A percentile compares a stretch with the other conserved stretches of the same genome.
phyloP scores from a whole-genome alignment of 2,113 vertebrate genomes.

The Antennarius striatus region DNA sequence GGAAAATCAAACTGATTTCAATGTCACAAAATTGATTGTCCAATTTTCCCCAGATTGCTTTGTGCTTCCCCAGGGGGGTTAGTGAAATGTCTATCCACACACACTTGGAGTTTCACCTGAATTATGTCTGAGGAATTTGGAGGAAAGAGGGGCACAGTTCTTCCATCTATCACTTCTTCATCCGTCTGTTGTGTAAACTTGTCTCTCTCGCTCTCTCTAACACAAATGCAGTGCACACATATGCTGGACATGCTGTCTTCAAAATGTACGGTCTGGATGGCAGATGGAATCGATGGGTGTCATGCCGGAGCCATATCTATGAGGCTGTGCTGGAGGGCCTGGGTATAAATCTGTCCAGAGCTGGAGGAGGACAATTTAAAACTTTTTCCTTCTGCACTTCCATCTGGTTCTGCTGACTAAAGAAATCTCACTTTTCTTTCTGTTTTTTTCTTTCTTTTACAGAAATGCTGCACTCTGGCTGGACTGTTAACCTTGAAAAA shows the following conservation, averaged over 20 bases:
- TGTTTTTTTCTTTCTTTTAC: neutral
- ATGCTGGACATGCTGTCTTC: slow-evolving; percentile 3
- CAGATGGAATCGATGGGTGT: slow-evolving; percentile 32
- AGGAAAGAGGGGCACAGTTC: slow-evolving; percentile 3
- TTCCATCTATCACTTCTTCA: neutral
- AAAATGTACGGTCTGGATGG: slow-evolving; percentile 10
- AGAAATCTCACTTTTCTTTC: neutral
- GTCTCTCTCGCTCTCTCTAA: neutral
- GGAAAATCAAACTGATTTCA: slow-evolving; percentile 67
- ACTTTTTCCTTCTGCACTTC: slow-evolving; percentile 28
- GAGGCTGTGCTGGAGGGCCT: slow-evolving; percentile 30
- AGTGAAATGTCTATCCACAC: slow-evolving; percentile 50
- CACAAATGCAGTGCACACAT: slow-evolving; percentile 4
- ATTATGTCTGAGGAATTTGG: slow-evolving; percentile 29
- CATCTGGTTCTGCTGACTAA: slow-evolving; percentile 41
- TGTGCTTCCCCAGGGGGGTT: slow-evolving; percentile 30
- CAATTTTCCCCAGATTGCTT: slow-evolving; percentile 68
- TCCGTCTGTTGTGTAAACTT: neutral
- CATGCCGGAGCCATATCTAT: slow-evolving; percentile 15
- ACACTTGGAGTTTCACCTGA: slow-evolving; percentile 40
- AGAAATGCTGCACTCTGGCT: slow-evolving; percentile 10
- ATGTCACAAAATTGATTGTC: slow-evolving; percentile 73
- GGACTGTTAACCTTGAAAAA: slow-evolving; percentile 6
- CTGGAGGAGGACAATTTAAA: slow-evolving; percentile 21
- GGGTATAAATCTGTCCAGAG: slow-evolving; percentile 27